A percentile compares a stretch with the other conserved stretches of the same genome.
These are phyloP conservation scores for Magallana gigas DNA, from an alignment of 1,140 invertebrate genomes.

Conservation along the genomic window DNA sequence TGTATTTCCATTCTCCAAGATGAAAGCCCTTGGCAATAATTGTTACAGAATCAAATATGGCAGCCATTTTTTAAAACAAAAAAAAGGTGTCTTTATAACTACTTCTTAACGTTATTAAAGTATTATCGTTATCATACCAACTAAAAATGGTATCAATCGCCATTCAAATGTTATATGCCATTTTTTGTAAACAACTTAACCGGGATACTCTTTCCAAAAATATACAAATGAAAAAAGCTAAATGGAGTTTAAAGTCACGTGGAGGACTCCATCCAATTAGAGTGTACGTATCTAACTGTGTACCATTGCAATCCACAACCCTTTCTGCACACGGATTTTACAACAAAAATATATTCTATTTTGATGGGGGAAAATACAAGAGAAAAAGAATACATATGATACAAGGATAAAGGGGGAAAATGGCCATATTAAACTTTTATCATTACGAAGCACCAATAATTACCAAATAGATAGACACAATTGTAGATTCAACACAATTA, in stretches of 20 bases:
- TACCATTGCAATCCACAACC: constrained; percentile 37
- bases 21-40: constrained; percentile 37
- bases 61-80: constrained; percentile 21
- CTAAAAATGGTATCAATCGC: constrained; percentile 19
- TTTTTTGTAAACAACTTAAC: constrained; percentile 32
- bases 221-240: constrained; percentile 19
- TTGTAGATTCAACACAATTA: constrained; percentile 28
- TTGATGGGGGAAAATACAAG: background rate
- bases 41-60: constrained; percentile 31
- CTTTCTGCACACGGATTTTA: constrained; percentile 22
- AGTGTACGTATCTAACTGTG: background rate
- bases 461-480: constrained; percentile 24
- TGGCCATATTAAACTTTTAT: background rate
- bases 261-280: constrained; percentile 2
- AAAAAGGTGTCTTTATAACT: constrained; percentile 9
- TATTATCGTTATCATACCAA: constrained; percentile 4
- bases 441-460: constrained; percentile 34
- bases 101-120: background rate
- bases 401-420: constrained; percentile 13
- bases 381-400: constrained; percentile 14
- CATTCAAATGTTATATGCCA: constrained; percentile 30
- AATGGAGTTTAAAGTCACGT: constrained; percentile 28
- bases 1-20: constrained; percentile 23
- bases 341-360: constrained; percentile 35
- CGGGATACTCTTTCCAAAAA: constrained; percentile 30